phyloP scores from a whole-genome alignment of 2,888 invertebrate species.

The Cantharis lateralis region DNA sequence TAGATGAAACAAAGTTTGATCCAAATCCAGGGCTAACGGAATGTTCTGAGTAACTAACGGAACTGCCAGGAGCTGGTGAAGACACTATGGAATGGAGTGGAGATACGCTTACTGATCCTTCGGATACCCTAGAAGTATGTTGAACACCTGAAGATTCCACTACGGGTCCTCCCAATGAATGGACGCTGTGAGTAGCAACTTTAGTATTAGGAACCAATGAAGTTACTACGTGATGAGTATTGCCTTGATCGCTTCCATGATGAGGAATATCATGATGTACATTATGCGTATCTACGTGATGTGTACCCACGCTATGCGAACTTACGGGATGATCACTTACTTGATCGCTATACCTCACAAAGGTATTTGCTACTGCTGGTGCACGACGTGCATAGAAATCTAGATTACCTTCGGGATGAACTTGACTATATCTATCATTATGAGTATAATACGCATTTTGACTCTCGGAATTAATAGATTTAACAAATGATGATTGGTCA shows the following conservation, averaged over 20 bases:
- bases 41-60: not conserved
- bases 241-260: not conserved
- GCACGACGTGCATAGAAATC: not conserved
- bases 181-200: not conserved
- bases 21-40: not conserved
- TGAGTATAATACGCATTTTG: not conserved
- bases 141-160: not conserved
- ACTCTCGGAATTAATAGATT: slow-evolving; percentile 4
- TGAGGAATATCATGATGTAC: not conserved
- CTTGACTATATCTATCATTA: not conserved
- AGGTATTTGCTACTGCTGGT: not conserved
- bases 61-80: not conserved
- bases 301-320: not conserved
- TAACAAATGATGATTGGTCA: slow-evolving; percentile 8
- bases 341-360: not conserved
- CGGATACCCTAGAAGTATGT: not conserved
- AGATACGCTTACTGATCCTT: not conserved
- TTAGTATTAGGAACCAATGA: not conserved
- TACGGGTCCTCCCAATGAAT: not conserved
- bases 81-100: not conserved
- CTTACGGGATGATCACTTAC: not conserved
- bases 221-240: not conserved
- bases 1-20: not conserved
- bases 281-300: not conserved
- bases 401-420: not conserved